Percentiles rank a stretch among this genome's conserved stretches.
These are phyloP conservation scores for Spea multiplicata DNA, from an alignment of 2,113 vertebrate genomes.

Conservation along the genomic window DNA sequence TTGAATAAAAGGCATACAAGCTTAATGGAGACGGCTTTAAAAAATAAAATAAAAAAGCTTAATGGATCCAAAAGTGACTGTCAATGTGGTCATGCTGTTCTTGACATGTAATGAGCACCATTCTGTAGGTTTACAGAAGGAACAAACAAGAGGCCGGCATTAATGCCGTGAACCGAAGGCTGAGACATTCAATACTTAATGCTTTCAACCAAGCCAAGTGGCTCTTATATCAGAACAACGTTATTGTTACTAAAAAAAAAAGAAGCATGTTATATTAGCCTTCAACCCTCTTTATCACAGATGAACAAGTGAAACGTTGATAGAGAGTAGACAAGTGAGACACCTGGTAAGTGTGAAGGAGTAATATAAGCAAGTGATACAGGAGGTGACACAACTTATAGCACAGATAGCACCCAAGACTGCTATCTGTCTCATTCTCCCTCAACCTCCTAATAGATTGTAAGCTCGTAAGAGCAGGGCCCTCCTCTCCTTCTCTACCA, in stretches of 20 bases:
- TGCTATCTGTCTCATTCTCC: no score
- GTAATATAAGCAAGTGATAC: no score
- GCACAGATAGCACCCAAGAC: no score
- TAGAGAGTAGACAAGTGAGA: no score
- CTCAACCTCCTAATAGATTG: no score
- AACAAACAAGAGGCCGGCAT: slow-evolving; percentile 7
- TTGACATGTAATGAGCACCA: slow-evolving; percentile 7
- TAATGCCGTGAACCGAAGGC: not conserved
- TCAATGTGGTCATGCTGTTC: not conserved
- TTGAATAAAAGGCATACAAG: not conserved
- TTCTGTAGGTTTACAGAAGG: not conserved
- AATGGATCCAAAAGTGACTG: not conserved
- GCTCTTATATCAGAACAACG: not conserved
- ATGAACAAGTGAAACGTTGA: not conserved
- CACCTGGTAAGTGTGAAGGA: no score
- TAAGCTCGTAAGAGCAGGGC: no score
- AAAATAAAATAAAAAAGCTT: not conserved
- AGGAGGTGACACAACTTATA: no score
- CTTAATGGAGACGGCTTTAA: not conserved
- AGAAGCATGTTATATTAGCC: not conserved
- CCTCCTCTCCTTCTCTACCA: no score
- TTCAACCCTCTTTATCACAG: not conserved
- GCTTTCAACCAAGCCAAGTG: not conserved
- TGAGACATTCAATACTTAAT: not conserved
- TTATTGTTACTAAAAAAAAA: no score